These are phyloP conservation scores for Polyommatus iphigenia DNA, from an alignment of 2,888 invertebrate species.

Conservation along the genomic window DNA sequence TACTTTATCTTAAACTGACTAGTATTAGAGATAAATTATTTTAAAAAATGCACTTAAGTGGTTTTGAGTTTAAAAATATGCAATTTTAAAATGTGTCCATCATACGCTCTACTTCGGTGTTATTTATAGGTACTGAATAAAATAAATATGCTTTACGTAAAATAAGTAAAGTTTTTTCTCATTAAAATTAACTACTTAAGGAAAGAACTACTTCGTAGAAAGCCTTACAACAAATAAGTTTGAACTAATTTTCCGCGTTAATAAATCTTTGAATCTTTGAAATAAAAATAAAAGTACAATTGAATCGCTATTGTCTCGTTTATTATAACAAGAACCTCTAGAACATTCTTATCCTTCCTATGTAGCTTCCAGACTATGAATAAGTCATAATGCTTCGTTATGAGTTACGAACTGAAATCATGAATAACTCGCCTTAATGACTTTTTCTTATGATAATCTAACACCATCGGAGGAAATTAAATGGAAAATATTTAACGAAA, in stretches of 20 bases:
- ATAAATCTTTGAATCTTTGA: background rate
- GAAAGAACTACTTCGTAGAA: background rate
- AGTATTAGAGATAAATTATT: no score
- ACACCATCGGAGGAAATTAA: constrained; percentile 21
- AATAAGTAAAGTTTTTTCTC: no score
- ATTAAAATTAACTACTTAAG: background rate
- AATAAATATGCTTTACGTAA: no score
- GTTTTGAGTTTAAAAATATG: no score
- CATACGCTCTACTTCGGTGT: no score
- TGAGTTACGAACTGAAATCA: constrained; percentile 67
- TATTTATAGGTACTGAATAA: no score
- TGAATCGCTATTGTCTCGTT: constrained; percentile 65
- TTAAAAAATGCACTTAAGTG: no score
- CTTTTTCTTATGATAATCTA: constrained; percentile 34
- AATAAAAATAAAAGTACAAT: background rate
- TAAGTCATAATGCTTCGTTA: constrained; percentile 75
- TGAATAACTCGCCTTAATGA: constrained; percentile 45
- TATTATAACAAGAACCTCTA: constrained; percentile 63
- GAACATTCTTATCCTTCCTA: constrained; percentile 57
- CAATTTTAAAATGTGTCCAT: no score
- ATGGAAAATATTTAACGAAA: constrained; percentile 18
- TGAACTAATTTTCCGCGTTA: background rate
- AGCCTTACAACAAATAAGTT: no score
- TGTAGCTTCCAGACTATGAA: constrained; percentile 69
- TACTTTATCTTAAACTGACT: no score